Evolutionary conservation across 1,140 invertebrate genomes (phyloP), one percentile per base, ranked within the genome.

Genomic region (Grapholita molesta): DNA sequence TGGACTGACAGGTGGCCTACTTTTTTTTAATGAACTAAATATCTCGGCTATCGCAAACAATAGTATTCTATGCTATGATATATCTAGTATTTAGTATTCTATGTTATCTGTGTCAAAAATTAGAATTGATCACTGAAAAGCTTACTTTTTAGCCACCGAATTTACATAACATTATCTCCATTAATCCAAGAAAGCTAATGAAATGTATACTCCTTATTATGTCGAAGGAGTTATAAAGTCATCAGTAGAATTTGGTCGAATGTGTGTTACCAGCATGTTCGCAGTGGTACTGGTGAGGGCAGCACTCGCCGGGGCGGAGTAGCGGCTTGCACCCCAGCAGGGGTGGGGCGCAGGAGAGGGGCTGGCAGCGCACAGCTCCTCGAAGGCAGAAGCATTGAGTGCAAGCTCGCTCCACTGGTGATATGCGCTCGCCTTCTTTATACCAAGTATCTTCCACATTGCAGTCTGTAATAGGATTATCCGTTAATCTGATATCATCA

Each of bases 371-470:
- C 18, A 96, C 92, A 0, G 93, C 89, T 0, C 95, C 96, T 68
- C 94, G 93, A 67, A 97, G 93, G 86, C 97, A 98, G 89, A 96
- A 97, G 87, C 97, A 97, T 71, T 96, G 96, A 78, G 96, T 94
- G 84, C 96, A 97, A 7, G 93, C 88, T 42, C 87, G 84, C 15
- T 76, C 73, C 21, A 94, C 92, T 24, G 94, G 91, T 4, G 93
- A 89, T n/a, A 97, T 94, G 86, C 95, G 95, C 70, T 96, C 95
- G 1, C 97, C 97, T 86, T 97, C 95, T 23, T 92, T 83, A 74
- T 96, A 94, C 74, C 93, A 90, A 21, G 90, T 90, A 0, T 93
- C 92, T 23, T 94, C 93, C 0, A 96, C 93, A 38, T 93, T 84
- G 85, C 96, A 97, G 69, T 95, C 95, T 94, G 83, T 76, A 90